These are phyloP conservation scores for Trogon melanurus DNA, from an alignment of 2,113 vertebrate species.

Conservation along the genomic window DNA sequence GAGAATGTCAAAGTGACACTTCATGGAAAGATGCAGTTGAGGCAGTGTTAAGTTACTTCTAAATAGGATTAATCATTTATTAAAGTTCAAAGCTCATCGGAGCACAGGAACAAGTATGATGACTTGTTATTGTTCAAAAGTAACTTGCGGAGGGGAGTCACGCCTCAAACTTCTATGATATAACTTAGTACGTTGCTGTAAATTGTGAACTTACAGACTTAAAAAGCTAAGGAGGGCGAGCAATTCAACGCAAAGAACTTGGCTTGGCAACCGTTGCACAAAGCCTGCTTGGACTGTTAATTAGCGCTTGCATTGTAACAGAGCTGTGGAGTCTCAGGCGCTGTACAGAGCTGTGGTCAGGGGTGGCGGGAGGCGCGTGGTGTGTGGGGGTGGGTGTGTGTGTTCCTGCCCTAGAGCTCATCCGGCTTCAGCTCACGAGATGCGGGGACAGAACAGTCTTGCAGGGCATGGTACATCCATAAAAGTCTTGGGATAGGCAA, in stretches of 20 bases:
- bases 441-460: neutral
- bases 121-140: conserved; percentile 6
- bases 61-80: conserved; percentile 53
- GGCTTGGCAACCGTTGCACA: neutral
- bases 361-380: too few species aligned
- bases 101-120: neutral
- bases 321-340: neutral
- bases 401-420: neutral
- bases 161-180: neutral
- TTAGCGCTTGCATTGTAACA: neutral
- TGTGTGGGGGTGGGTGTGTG: too few species aligned
- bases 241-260: neutral
- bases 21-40: conserved; percentile 19
- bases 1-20: conserved; percentile 46
- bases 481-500: neutral
- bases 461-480: neutral
- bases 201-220: neutral
- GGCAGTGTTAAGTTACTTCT: conserved; percentile 30
- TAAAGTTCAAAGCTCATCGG: conserved; percentile 26
- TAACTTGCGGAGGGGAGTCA: neutral
- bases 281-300: conserved; percentile 39
- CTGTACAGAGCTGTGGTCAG: neutral
- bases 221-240: neutral
- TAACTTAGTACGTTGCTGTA: neutral
- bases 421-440: accelerated